phyloP scores from a whole-genome alignment of 1,140 invertebrate species.

The Ceratina calcarata region DNA sequence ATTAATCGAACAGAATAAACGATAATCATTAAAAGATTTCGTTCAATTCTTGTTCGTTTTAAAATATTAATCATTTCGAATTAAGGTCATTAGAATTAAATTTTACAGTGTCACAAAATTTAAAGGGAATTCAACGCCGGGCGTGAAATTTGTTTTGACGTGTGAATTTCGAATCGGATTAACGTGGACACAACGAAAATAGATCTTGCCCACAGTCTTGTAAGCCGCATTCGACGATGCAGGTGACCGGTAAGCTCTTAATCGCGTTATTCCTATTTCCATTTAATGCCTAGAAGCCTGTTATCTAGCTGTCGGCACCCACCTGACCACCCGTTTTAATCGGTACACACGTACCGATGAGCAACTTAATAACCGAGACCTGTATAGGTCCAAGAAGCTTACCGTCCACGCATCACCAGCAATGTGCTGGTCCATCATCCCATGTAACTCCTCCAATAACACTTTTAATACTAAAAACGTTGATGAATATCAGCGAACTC shows the following conservation, averaged over 20 bases:
- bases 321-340: slow-evolving; percentile 49
- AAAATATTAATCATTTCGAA: too few relatives aligned
- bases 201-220: not conserved
- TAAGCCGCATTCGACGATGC: slow-evolving; percentile 50
- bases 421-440: too few relatives aligned
- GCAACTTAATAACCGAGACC: slow-evolving; percentile 53
- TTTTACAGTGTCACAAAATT: too few relatives aligned
- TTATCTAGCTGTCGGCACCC: slow-evolving; percentile 59
- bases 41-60: not conserved
- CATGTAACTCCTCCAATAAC: too few relatives aligned
- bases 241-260: slow-evolving; percentile 52
- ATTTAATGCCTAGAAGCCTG: slow-evolving; percentile 57
- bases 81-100: too few relatives aligned
- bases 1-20: not conserved
- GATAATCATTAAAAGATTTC: too few relatives aligned
- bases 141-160: too few relatives aligned
- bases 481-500: too few relatives aligned
- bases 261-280: slow-evolving; percentile 64
- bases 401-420: slow-evolving; percentile 5
- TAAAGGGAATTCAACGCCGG: too few relatives aligned
- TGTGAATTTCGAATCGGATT: slow-evolving; percentile 50
- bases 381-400: slow-evolving; percentile 23
- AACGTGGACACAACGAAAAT: slow-evolving; percentile 14
- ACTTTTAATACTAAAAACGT: too few relatives aligned
- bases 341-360: slow-evolving; percentile 23